A percentile compares a stretch with the other conserved stretches of the same genome.
Evolutionary conservation across 2,888 invertebrate species (phyloP).

Genomic region (Catocala nupta): DNA sequence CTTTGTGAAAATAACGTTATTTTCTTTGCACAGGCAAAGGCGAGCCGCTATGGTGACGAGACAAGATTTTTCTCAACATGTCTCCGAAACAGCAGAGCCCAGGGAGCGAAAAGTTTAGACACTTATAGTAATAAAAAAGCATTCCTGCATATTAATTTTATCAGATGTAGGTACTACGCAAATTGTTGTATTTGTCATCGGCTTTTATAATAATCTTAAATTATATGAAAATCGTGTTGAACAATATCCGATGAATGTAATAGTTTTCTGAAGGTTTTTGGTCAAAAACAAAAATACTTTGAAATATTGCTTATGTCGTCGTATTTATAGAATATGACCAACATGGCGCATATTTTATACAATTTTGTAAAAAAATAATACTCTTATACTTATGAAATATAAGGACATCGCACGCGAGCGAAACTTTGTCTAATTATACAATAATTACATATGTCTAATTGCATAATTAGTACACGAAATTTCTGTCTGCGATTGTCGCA

Average conservation of each 20-base stretch:
- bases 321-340: slow-evolving; percentile 6
- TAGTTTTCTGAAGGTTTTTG: no score
- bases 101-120: slow-evolving; percentile 28
- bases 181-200: not conserved
- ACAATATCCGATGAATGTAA: no score
- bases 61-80: slow-evolving; percentile 19
- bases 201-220: no score
- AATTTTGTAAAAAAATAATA: slow-evolving; percentile 1
- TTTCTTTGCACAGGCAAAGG: slow-evolving; percentile 68
- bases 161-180: slow-evolving; percentile 29
- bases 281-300: not conserved
- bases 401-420: no score
- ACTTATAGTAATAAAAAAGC: slow-evolving; percentile 50
- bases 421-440: no score
- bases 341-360: slow-evolving; percentile 3
- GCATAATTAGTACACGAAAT: no score
- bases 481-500: not conserved
- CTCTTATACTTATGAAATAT: not conserved
- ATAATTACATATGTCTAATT: no score
- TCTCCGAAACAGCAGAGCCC: not conserved
- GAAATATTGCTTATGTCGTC: not conserved
- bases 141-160: slow-evolving; percentile 59
- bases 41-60: slow-evolving; percentile 67
- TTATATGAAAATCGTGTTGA: no score
- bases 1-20: slow-evolving; percentile 14